Conservation (phyloP, 1,140 invertebrate genomes). For the Drusus annulatus region DNA sequence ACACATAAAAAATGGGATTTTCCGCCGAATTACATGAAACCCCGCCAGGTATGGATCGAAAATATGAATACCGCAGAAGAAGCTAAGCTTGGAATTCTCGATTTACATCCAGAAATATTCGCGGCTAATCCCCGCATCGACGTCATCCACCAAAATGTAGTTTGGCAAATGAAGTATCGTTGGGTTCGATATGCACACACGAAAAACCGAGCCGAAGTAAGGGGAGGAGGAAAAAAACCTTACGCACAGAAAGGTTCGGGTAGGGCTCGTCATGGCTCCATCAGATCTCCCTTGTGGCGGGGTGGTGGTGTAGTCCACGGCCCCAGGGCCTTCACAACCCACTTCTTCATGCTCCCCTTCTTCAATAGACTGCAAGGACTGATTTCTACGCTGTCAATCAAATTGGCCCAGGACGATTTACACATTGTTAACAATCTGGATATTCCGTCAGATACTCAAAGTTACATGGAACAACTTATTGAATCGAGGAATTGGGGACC, state of each 20-base stretch:
- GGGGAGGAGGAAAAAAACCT: conserved; percentile 91
- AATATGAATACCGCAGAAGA: conserved; percentile 86
- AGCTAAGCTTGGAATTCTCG: conserved; percentile 86
- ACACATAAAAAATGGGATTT: conserved; percentile 68
- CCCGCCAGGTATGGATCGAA: conserved; percentile 93
- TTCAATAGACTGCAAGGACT: conserved; percentile 84
- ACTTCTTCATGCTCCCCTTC: conserved; percentile 95
- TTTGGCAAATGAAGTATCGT: conserved; percentile 91
- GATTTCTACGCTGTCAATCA: conserved; percentile 86
- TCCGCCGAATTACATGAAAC: conserved; percentile 71
- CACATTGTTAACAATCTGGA: conserved; percentile 92
- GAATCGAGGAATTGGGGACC: conserved; percentile 93
- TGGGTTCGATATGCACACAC: conserved; percentile 83
- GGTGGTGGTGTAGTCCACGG: conserved; percentile 90
- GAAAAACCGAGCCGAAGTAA: conserved; percentile 86
- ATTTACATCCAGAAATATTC: conserved; percentile 92
- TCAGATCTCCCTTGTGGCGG: conserved; percentile 87
- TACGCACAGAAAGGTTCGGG: conserved; percentile 97
- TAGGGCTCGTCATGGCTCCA: conserved; percentile 91
- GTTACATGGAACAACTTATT: conserved; percentile 86
- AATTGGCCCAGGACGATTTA: conserved; percentile 95
- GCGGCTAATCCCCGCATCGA: conserved; percentile 88
- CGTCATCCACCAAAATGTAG: conserved; percentile 88
- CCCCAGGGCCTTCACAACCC: conserved; percentile 87
- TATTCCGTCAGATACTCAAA: conserved; percentile 86